These are phyloP conservation scores for Amblyopsis rosae DNA, from an alignment of 2,113 vertebrate species.

Conservation along the genomic window DNA sequence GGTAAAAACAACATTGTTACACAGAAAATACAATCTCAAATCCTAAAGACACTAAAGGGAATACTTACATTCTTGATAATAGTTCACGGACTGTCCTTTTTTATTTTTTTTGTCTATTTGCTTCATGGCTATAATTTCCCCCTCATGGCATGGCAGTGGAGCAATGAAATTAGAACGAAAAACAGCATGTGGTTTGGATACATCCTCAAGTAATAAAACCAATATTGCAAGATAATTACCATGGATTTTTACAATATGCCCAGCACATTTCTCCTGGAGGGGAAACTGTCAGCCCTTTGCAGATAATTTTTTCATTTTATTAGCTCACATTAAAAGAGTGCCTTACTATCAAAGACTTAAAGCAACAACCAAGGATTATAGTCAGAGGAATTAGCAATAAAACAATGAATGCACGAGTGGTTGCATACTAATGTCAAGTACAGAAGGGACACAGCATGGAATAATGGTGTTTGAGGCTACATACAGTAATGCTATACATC, in stretches of 20 bases:
- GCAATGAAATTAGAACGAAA: slow-evolving; percentile 54
- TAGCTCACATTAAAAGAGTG: slow-evolving; percentile 69
- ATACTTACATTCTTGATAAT: slow-evolving; percentile 5
- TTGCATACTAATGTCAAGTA: slow-evolving; percentile 66
- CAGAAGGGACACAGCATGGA: slow-evolving; percentile 44
- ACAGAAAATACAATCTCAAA: slow-evolving; percentile 20
- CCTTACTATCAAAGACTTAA: slow-evolving; percentile 61
- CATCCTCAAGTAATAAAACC: slow-evolving; percentile 73
- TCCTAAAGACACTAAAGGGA: slow-evolving; percentile 9
- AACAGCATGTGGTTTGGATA: slow-evolving; percentile 60
- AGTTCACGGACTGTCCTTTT: slow-evolving; percentile 14
- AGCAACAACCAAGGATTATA: slow-evolving; percentile 67
- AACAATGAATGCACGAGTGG: slow-evolving; percentile 66
- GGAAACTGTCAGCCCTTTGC: slow-evolving; percentile 64
- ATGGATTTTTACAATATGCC: slow-evolving; percentile 74
- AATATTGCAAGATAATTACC: slow-evolving; percentile 78
- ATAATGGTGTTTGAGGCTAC: slow-evolving; percentile 28
- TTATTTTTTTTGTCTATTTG: slow-evolving; percentile 30
- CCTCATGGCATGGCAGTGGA: slow-evolving; percentile 32
- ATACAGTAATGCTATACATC: slow-evolving; percentile 29
- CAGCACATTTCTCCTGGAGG: slow-evolving; percentile 70
- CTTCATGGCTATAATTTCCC: slow-evolving; percentile 13
- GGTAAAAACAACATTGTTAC: slow-evolving; percentile 10
- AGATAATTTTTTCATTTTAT: slow-evolving; percentile 76
- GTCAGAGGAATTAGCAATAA: slow-evolving; percentile 60